phyloP scores from a whole-genome alignment of 2,888 invertebrate species.

The Brassicogethes aeneus region DNA sequence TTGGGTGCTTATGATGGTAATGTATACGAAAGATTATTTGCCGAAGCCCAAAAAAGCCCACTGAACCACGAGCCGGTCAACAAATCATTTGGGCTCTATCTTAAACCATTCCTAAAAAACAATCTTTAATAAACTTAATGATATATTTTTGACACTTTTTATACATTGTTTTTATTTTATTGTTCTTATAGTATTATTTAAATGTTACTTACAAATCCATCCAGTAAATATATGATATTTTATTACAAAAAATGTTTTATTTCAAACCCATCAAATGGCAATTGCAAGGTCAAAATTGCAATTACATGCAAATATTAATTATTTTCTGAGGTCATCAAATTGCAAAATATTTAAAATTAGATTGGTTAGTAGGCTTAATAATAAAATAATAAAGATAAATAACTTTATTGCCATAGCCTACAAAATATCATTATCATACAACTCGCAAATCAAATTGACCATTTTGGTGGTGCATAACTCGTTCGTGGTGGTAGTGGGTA shows the following conservation, averaged over 20 bases:
- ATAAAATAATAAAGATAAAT: no score
- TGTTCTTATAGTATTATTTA: constrained; percentile 1
- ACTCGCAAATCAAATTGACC: constrained; percentile 58
- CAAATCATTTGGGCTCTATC: constrained; percentile 60
- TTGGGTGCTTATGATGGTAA: constrained; percentile 77
- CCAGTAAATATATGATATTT: neutral
- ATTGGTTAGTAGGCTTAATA: no score
- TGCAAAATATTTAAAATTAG: no score
- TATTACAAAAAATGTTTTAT: constrained; percentile 1
- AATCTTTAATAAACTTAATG: constrained; percentile 28
- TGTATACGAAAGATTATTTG: constrained; percentile 73
- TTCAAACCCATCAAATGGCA: no score
- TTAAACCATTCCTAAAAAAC: constrained; percentile 73
- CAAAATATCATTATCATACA: constrained; percentile 53
- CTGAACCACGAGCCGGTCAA: constrained; percentile 74
- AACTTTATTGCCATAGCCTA: no score
- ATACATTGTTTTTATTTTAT: neutral
- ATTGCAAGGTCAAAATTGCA: no score
- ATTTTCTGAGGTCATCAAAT: no score
- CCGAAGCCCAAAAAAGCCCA: constrained; percentile 72
- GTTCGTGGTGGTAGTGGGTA: constrained; percentile 45
- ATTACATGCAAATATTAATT: no score
- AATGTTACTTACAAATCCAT: neutral
- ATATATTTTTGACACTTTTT: neutral
- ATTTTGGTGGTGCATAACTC: constrained; percentile 56